Evolutionary conservation across 2,888 invertebrate species (phyloP).

Genomic region (Cerceris ruficornis): DNA sequence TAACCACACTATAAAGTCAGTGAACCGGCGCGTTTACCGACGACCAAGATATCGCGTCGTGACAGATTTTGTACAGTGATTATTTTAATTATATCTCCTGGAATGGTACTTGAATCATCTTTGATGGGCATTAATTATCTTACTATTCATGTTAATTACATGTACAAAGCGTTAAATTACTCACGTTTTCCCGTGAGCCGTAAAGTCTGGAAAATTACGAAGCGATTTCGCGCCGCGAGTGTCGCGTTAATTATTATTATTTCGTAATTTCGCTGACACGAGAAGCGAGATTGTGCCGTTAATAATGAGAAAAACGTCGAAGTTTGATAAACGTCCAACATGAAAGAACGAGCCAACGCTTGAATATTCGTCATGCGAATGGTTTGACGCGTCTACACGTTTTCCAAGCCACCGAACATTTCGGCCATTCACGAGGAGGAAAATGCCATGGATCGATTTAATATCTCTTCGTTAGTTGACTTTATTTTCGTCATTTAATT

Average conservation of each 20-base stretch:
- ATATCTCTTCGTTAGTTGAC: conserved; percentile 41
- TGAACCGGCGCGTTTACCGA: neutral
- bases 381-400: conserved; percentile 62
- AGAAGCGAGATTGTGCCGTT: conserved; percentile 11
- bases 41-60: neutral
- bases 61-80: neutral
- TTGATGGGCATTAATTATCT: neutral
- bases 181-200: neutral
- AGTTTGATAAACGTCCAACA: conserved; percentile 64
- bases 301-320: conserved; percentile 52
- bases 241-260: conserved; percentile 36
- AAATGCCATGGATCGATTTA: conserved; percentile 28
- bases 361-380: conserved; percentile 67
- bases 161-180: neutral
- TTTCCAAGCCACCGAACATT: conserved; percentile 68
- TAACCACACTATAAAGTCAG: neutral
- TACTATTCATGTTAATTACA: neutral
- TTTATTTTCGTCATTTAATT: conserved; percentile 18
- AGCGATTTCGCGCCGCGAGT: neutral
- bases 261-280: conserved; percentile 6
- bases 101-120: neutral
- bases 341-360: conserved; percentile 51
- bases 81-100: neutral
- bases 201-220: neutral
- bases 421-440: conserved; percentile 51